phyloP scores from a whole-genome alignment of 2,113 vertebrate genomes.

The Fulmarus glacialis region DNA sequence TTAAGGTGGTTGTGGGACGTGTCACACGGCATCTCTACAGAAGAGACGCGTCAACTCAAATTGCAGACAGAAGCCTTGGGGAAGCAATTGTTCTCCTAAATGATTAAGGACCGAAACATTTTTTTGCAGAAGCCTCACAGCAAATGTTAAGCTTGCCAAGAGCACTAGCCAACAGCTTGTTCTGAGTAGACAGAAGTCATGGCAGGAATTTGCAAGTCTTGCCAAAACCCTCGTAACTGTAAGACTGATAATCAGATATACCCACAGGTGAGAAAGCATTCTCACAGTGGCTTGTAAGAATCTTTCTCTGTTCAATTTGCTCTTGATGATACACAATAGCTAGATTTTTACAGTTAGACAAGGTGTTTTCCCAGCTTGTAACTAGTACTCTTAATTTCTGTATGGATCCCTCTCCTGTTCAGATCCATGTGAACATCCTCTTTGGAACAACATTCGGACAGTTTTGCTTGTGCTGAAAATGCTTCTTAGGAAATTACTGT shows the following conservation, averaged over 20 bases:
- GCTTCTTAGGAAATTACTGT: neutral
- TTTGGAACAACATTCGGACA: neutral
- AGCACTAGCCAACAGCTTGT: slow-evolving; percentile 39
- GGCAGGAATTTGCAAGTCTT: slow-evolving; percentile 51
- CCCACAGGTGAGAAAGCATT: slow-evolving; percentile 47
- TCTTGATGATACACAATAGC: neutral
- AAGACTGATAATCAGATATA: slow-evolving; percentile 44
- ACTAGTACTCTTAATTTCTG: neutral
- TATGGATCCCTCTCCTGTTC: neutral
- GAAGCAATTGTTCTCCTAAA: slow-evolving; percentile 32
- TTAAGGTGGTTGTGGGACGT: neutral
- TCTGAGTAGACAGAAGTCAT: slow-evolving; percentile 50
- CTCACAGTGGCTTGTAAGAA: neutral
- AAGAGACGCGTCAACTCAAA: neutral
- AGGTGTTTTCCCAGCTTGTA: neutral
- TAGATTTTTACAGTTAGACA: neutral
- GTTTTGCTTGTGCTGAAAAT: neutral
- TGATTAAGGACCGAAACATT: neutral
- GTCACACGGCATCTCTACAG: neutral
- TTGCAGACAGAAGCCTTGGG: slow-evolving; percentile 40
- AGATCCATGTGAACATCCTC: neutral
- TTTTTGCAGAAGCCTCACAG: slow-evolving; percentile 31
- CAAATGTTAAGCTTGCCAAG: slow-evolving; percentile 32
- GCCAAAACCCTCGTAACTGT: slow-evolving; percentile 22
- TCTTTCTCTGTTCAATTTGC: neutral